Evolutionary conservation across 2,888 invertebrate genomes (phyloP).

Genomic region (Pterostichus niger): DNA sequence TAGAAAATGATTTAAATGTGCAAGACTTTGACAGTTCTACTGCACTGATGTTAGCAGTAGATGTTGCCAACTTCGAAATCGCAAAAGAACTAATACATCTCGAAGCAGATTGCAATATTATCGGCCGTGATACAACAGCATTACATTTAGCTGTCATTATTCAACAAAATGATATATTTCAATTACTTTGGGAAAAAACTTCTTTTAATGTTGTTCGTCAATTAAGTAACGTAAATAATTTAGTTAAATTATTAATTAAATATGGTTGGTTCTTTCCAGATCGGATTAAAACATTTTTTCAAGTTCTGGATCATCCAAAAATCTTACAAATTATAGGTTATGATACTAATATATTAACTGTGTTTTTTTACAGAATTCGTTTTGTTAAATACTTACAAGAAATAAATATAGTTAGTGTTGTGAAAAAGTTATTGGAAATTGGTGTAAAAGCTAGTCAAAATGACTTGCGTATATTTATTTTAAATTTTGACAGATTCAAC

Average conservation of each 20-base stretch:
- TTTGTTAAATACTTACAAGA: constrained; percentile 54
- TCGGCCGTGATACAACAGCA: constrained; percentile 61
- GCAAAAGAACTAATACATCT: constrained; percentile 50
- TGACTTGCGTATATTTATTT: constrained; percentile 46
- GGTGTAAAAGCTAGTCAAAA: constrained; percentile 39
- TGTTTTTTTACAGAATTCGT: constrained; percentile 56
- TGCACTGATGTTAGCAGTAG: constrained; percentile 64
- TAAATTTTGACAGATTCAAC: constrained; percentile 55
- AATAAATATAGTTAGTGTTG: constrained; percentile 33
- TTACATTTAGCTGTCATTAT: constrained; percentile 64
- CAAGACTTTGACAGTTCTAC: constrained; percentile 59
- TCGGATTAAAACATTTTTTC: constrained; percentile 26
- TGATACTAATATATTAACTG: constrained; percentile 43
- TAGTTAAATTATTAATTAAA: constrained; percentile 60
- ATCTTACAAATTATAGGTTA: constrained; percentile 11
- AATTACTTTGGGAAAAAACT: constrained; percentile 52
- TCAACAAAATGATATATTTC: constrained; percentile 53
- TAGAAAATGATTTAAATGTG: constrained; percentile 41
- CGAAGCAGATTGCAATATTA: constrained; percentile 64
- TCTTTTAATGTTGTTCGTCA: constrained; percentile 25
- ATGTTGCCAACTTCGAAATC: constrained; percentile 59
- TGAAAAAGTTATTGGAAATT: constrained; percentile 45
- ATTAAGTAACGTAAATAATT: constrained; percentile 47
- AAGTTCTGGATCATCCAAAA: constrained; percentile 49
- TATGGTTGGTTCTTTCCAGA: constrained; percentile 61